A percentile compares a stretch with the other conserved stretches of the same genome.
These are phyloP conservation scores for Camponotus floridanus DNA, from an alignment of 1,140 invertebrate species.

Conservation along the genomic window DNA sequence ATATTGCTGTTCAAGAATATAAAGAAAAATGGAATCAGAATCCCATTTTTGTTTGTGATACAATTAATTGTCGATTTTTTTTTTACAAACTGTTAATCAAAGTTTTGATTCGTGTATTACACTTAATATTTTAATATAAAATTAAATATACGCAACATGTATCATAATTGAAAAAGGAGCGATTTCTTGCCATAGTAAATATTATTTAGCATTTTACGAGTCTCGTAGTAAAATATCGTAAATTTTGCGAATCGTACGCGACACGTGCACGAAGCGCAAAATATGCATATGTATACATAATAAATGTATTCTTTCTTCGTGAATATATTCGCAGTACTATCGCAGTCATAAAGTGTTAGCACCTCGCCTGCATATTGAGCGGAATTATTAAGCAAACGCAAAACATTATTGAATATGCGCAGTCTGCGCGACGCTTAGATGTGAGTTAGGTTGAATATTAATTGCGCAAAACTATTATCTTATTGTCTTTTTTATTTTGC, in stretches of 20 bases:
- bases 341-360: constrained; percentile 18
- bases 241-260: not conserved
- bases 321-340: not conserved
- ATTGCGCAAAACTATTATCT: constrained; percentile 21
- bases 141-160: not conserved
- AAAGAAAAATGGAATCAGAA: not conserved
- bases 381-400: constrained; percentile 25
- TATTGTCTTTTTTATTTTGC: not conserved
- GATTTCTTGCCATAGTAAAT: not conserved
- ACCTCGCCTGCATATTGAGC: constrained; percentile 28
- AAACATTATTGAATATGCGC: constrained; percentile 46
- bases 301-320: not conserved
- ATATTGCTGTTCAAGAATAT: not conserved
- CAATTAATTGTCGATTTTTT: not conserved
- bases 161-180: not conserved
- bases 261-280: not conserved
- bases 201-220: no score
- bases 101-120: not conserved
- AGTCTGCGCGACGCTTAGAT: not conserved
- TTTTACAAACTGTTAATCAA: not conserved
- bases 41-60: not conserved
- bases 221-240: not conserved
- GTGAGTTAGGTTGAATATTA: constrained; percentile 49
- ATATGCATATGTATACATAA: not conserved
- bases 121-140: not conserved